phyloP scores from a whole-genome alignment of 2,113 vertebrate genomes.

The Corynorhinus townsendii region DNA sequence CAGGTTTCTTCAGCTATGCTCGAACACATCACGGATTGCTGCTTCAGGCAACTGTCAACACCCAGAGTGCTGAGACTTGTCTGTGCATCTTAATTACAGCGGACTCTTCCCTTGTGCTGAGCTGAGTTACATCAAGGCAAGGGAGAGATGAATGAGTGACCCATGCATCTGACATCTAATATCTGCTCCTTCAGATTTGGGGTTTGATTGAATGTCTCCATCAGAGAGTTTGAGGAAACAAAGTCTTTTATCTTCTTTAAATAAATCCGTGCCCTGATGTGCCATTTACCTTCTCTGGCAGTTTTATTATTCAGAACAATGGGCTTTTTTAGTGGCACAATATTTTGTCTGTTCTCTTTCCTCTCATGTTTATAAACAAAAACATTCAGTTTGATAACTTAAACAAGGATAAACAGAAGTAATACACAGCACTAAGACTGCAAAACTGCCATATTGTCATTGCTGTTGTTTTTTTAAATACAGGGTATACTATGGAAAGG shows the following conservation, averaged over 20 bases:
- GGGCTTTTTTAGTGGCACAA: slow-evolving; percentile 54
- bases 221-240: slow-evolving; percentile 73
- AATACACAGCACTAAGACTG: neutral
- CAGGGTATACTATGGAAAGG: neutral
- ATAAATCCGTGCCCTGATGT: slow-evolving; percentile 77
- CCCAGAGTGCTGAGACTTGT: neutral
- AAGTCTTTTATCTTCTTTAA: slow-evolving; percentile 81
- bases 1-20: neutral
- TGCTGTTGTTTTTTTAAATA: neutral
- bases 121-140: slow-evolving; percentile 41
- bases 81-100: slow-evolving; percentile 74
- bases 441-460: neutral
- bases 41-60: neutral
- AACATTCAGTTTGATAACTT: slow-evolving; percentile 62
- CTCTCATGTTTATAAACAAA: slow-evolving; percentile 69
- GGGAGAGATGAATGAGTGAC: slow-evolving; percentile 76
- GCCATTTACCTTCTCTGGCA: slow-evolving; percentile 78
- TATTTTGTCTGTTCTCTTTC: slow-evolving; percentile 71
- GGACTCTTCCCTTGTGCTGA: slow-evolving; percentile 40
- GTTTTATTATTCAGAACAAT: slow-evolving; percentile 80
- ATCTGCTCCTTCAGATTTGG: slow-evolving; percentile 77
- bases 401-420: slow-evolving; percentile 51
- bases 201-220: slow-evolving; percentile 81
- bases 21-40: slow-evolving; percentile 17
- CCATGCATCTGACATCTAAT: slow-evolving; percentile 74